Base-by-base conservation (phyloP, 30 jellyfish, hydroid and myxozoan genomes). In the Cassiopea xamachana region DNA sequence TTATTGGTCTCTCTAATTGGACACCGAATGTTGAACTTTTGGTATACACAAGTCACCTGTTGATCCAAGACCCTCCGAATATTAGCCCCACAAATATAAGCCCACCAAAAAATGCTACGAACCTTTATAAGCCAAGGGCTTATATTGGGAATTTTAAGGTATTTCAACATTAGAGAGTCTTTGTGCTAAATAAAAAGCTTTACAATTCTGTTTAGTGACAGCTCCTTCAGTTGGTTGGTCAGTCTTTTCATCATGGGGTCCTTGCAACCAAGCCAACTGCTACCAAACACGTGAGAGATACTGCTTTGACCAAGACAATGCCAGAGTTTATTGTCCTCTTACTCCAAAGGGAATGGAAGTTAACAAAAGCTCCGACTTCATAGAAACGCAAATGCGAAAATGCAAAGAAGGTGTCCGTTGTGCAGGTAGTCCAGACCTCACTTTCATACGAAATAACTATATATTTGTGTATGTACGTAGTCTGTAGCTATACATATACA, bases 201-300 rank as follows among this genome's bases (percentile, higher is more conserved):
- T 51, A 51, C 64, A 51, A 2, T 9, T 78, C 60, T 55, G 17
- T 45, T 50, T 60, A 78, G 87, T 78, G 55, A 16, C 87, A 78
- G 87, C 75, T 16, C 75, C 87, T 17, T 60, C 72, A 15, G 17
- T 16, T 17, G 50, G 74, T 48, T 78, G 87, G 87, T 78, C 87
- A 6, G 50, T 78, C 16, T 78, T 75, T 75, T 78, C 87, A 18
- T 78, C 87, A 49, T 78, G 87, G 87, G 60, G 87, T 4, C 87
- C 75, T 1, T 78, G 87, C 51, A 46, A 78, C 49, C 87, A 47
- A 78, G 18, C n/a, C 12, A 78, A 16, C n/a, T 78, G 87, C 45
- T 27, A 1, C 15, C 87, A 78, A 64, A 50, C 51, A 78, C 87
- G 87, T 5, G 87, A 48, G 51, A 27, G 87, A 55, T 78, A 50